Percentiles rank a stretch among this genome's conserved stretches.
These are phyloP conservation scores for Molossus alvarezi DNA, from an alignment of 2,797 vertebrate species.

Conservation along the genomic window DNA sequence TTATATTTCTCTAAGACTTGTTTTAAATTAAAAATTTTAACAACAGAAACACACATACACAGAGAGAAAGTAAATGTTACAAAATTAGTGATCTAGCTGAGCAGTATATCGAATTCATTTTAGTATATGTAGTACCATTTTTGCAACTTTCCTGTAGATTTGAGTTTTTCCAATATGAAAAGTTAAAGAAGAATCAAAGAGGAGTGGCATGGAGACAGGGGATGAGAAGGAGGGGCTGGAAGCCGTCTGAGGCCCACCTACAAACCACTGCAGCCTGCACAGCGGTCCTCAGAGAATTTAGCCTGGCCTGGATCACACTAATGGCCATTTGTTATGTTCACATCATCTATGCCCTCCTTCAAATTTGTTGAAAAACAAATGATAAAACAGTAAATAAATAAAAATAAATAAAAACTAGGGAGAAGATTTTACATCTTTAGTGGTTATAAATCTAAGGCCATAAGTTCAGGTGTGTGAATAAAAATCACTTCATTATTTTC, in stretches of 20 bases:
- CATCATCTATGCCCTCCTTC: neutral
- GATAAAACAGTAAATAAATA: neutral
- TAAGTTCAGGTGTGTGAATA: neutral
- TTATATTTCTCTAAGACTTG: slow-evolving; percentile 23
- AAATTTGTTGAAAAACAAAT: neutral
- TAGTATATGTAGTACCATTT: neutral
- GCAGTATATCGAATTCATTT: neutral
- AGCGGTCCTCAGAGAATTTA: neutral
- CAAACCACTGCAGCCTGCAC: neutral
- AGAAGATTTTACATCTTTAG: neutral
- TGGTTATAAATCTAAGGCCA: neutral
- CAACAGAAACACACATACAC: neutral
- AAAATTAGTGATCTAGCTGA: neutral
- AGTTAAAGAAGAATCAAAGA: neutral
- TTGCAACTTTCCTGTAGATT: neutral
- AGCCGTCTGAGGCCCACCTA: neutral
- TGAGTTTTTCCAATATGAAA: neutral
- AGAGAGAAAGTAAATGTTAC: neutral
- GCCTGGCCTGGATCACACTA: accelerated
- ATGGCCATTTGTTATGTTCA: accelerated
- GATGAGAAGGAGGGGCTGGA: accelerated
- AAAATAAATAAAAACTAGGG: neutral
- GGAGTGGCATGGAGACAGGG: too few relatives aligned
- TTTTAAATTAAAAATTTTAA: slow-evolving; percentile 44
- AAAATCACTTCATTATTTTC: slow-evolving; percentile 22